These are phyloP conservation scores for Phrixothrix hirtus DNA, from an alignment of 2,888 invertebrate species.

Conservation along the genomic window DNA sequence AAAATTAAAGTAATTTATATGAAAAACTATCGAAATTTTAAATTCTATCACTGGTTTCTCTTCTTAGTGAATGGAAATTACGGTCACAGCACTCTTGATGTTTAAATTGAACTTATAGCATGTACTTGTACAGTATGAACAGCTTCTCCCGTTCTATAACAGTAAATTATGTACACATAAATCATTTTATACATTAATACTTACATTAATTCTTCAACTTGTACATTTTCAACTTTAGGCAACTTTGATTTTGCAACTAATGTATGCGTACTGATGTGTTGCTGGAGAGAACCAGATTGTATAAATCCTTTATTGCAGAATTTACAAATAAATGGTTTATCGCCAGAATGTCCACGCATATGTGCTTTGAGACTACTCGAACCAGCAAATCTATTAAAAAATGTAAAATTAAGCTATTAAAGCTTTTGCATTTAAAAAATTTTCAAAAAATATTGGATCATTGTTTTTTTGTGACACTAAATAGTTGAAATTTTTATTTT, in stretches of 20 bases:
- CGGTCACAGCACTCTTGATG: background rate
- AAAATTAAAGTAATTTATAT: too few relatives aligned
- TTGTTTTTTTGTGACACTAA: too few relatives aligned
- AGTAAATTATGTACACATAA: too few relatives aligned
- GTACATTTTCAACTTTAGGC: constrained; percentile 48
- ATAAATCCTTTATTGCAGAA: constrained; percentile 50
- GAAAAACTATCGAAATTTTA: too few relatives aligned
- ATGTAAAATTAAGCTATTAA: too few relatives aligned
- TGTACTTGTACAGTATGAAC: constrained; percentile 49
- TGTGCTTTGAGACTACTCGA: constrained; percentile 52
- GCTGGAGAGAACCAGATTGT: constrained; percentile 45
- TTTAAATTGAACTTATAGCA: constrained; percentile 24
- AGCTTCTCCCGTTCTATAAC: constrained; percentile 44
- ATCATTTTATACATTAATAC: too few relatives aligned
- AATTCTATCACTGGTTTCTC: too few relatives aligned
- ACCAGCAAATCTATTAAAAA: constrained; percentile 53
- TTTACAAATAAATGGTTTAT: constrained; percentile 49
- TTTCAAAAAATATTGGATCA: too few relatives aligned
- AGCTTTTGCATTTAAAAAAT: too few relatives aligned
- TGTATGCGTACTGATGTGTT: constrained; percentile 43
- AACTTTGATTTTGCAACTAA: constrained; percentile 32
- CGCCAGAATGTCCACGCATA: constrained; percentile 48
- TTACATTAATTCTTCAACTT: constrained; percentile 53
- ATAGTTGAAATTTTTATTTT: too few relatives aligned
- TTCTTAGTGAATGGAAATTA: too few relatives aligned